Conservation (phyloP, 2,797 vertebrate genomes). For the Paramormyrops hopkinsi region DNA sequence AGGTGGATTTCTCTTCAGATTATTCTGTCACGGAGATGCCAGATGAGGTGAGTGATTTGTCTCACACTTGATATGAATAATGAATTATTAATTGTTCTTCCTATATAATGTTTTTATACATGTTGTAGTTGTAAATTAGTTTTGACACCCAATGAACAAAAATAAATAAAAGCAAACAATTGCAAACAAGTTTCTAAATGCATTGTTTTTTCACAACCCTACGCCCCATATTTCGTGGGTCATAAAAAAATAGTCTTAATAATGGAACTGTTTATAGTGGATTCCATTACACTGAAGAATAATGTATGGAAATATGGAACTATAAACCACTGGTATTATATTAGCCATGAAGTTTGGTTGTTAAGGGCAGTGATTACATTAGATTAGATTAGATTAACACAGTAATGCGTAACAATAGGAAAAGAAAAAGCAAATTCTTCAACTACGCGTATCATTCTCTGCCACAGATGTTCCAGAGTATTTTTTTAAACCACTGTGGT, state of each 20-base stretch:
- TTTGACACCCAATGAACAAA: not conserved
- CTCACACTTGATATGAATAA: not conserved
- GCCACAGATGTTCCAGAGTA: conserved; percentile 42
- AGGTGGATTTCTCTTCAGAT: conserved; percentile 61
- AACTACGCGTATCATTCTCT: conserved; percentile 4
- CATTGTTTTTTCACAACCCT: not conserved
- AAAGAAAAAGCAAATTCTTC: not conserved
- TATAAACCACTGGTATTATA: not conserved
- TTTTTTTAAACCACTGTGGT: conserved; percentile 42
- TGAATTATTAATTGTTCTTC: not conserved
- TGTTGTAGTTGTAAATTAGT: not conserved
- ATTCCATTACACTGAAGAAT: not conserved
- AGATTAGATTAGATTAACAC: not conserved
- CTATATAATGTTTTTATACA: not conserved
- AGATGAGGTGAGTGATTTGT: conserved; percentile 59
- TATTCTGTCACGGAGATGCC: conserved; percentile 44
- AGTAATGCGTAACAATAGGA: not conserved
- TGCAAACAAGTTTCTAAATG: not conserved
- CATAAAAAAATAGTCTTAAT: not conserved
- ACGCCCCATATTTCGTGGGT: not conserved
- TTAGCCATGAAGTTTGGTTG: not conserved
- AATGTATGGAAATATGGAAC: not conserved
- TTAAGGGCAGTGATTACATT: not conserved
- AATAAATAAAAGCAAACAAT: not conserved
- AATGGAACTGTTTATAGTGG: not conserved